Percentiles rank a stretch among this genome's conserved stretches.
Evolutionary conservation across 23 tunicate species (phyloP).

Genomic region (Styela plicata): DNA sequence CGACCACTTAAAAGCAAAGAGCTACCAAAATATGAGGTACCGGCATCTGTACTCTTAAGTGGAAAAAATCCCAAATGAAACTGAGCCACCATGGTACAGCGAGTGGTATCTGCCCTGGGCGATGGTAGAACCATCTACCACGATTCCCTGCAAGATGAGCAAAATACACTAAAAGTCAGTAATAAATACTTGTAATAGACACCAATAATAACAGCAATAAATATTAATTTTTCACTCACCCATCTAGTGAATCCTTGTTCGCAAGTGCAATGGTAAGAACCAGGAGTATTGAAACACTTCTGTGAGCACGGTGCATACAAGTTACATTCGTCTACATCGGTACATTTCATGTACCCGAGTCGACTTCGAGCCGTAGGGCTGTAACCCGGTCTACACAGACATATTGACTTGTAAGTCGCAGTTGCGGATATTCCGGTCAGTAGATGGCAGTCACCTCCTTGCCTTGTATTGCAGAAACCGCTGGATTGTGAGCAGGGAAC

Average conservation of each 20-base stretch:
- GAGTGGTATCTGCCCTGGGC: too few species aligned
- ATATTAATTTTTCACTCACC: too few species aligned
- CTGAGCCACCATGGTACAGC: too few species aligned
- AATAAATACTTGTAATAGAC: too few species aligned
- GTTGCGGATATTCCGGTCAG: slow-evolving; percentile 46
- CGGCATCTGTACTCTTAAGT: too few species aligned
- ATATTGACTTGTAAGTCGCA: slow-evolving; percentile 47
- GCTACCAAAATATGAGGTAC: too few species aligned
- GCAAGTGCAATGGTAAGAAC: slow-evolving; percentile 57
- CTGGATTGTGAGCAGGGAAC: neutral
- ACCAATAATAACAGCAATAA: too few species aligned
- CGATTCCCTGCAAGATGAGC: too few species aligned
- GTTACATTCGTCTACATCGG: slow-evolving; percentile 60
- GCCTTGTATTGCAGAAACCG: slow-evolving; percentile 8
- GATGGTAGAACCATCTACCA: too few species aligned
- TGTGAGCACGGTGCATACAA: slow-evolving; percentile 67
- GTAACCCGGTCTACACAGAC: slow-evolving; percentile 48
- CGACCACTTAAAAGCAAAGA: too few species aligned
- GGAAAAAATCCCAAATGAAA: too few species aligned
- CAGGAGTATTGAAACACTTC: slow-evolving; percentile 33
- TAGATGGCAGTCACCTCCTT: slow-evolving; percentile 30
- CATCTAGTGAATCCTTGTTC: slow-evolving; percentile 25
- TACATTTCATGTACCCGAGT: slow-evolving; percentile 23
- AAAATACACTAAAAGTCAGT: too few species aligned
- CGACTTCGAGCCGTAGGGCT: neutral